Conservation (phyloP, 2,113 vertebrate genomes). For the Vimba vimba region DNA sequence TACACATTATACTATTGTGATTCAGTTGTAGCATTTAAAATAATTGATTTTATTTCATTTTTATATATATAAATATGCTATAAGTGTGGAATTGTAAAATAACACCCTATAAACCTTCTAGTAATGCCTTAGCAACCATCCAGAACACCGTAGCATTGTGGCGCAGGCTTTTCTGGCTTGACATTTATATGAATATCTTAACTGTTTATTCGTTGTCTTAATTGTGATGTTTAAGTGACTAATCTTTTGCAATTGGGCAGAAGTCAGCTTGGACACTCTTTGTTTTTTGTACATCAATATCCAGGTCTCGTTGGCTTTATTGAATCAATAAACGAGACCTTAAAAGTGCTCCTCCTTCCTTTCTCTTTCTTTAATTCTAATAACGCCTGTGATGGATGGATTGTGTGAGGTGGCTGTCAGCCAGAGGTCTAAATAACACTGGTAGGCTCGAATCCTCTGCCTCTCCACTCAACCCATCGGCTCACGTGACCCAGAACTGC, state of each 20-base stretch:
- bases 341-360: slow-evolving; percentile 12
- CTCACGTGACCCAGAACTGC: slow-evolving; percentile 31
- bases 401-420: slow-evolving; percentile 12
- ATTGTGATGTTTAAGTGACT: background rate
- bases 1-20: background rate
- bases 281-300: background rate
- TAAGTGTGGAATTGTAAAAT: background rate
- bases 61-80: background rate
- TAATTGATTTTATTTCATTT: background rate
- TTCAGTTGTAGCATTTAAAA: background rate
- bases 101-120: background rate
- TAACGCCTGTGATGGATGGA: slow-evolving; percentile 13
- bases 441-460: background rate
- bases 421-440: slow-evolving; percentile 18
- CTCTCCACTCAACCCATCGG: background rate
- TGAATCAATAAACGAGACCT: slow-evolving; percentile 23
- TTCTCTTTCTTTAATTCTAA: slow-evolving; percentile 23
- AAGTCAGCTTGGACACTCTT: background rate
- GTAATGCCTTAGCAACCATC: background rate
- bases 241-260: background rate
- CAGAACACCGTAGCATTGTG: background rate
- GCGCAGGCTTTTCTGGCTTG: background rate
- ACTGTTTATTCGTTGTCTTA: background rate
- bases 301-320: background rate
- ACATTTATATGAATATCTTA: background rate